These are phyloP conservation scores for Enteromius trimaculatus DNA, from an alignment of 2,797 vertebrate species.

Conservation along the genomic window DNA sequence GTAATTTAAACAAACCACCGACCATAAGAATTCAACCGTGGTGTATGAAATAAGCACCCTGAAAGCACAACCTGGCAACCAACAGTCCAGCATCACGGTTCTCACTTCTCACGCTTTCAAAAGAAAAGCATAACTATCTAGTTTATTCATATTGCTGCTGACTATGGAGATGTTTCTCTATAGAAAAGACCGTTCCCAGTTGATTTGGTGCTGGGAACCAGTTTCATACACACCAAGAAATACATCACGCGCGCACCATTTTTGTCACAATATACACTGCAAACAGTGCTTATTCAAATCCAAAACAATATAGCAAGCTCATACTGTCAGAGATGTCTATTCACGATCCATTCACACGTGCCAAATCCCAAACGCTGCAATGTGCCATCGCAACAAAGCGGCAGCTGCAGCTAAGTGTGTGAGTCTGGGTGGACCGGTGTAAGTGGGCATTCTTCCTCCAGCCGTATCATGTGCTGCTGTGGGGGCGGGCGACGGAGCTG, in stretches of 20 bases:
- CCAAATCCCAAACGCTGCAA: conserved; percentile 29
- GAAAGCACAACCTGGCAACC: background rate
- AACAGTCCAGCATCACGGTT: background rate
- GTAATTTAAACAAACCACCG: background rate
- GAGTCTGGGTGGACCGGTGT: conserved; percentile 21
- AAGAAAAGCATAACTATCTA: background rate
- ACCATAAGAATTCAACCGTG: background rate
- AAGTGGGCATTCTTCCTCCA: conserved; percentile 45
- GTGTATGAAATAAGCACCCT: background rate
- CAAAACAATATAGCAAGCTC: conserved; percentile 19
- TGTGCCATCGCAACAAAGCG: conserved; percentile 10
- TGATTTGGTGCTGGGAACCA: background rate
- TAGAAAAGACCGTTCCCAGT: background rate
- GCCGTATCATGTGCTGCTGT: conserved; percentile 65
- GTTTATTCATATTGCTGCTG: background rate
- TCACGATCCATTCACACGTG: conserved; percentile 16
- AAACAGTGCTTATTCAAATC: conserved; percentile 27
- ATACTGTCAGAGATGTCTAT: conserved; percentile 1
- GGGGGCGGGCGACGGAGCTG: conserved; percentile 64
- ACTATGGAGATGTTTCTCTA: background rate
- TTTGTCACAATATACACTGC: background rate
- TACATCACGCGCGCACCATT: background rate
- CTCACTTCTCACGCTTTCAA: background rate
- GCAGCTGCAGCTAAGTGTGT: conserved; percentile 46
- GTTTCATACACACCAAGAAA: background rate